These are phyloP conservation scores for Gallinago stenura DNA, from an alignment of 2,797 vertebrate species.

Conservation along the genomic window DNA sequence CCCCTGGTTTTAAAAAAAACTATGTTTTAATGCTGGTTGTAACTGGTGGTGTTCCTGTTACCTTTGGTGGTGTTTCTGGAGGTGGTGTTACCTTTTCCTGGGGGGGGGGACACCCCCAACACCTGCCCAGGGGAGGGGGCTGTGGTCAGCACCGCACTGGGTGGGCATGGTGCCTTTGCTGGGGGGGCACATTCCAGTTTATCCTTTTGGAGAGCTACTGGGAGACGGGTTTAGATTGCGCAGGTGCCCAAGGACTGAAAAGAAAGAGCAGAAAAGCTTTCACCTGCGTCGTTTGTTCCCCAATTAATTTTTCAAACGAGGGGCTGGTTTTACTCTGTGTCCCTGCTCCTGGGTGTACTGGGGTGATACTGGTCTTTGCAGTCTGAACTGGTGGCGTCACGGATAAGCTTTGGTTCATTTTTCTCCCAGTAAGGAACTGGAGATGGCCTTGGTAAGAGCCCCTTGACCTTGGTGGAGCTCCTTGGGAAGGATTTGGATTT, in stretches of 20 bases:
- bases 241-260: fast-evolving
- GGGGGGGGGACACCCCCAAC: neutral
- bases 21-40: fast-evolving
- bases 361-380: neutral
- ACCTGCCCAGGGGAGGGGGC: fast-evolving
- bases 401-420: neutral
- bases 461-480: neutral
- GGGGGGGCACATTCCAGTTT: fast-evolving
- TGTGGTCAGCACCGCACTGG: neutral
- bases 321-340: fast-evolving
- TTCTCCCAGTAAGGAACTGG: fast-evolving
- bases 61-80: neutral
- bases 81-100: neutral
- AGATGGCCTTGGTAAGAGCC: neutral
- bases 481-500: neutral
- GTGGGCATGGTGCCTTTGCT: neutral
- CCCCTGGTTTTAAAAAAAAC: neutral
- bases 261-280: neutral
- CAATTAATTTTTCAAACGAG: fast-evolving
- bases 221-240: fast-evolving
- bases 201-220: fast-evolving
- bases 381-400: neutral
- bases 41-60: neutral
- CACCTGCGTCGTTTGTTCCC: fast-evolving
- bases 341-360: neutral